Conservation (phyloP, 1,140 invertebrate species). For the Drosophila lowei region DNA sequence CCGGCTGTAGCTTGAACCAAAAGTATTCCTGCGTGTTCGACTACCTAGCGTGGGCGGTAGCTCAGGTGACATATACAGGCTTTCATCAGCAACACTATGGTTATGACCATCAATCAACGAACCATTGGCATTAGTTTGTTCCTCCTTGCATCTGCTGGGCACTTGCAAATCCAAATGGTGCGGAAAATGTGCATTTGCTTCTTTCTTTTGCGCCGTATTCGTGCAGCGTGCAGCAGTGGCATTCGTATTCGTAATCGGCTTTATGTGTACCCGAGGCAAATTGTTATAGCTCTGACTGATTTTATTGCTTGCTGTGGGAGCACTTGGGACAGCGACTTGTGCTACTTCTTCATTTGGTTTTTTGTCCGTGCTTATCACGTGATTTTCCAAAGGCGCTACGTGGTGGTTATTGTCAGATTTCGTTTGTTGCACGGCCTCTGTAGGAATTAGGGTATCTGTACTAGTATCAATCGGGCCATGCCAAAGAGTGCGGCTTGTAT, state of each 20-base stretch:
- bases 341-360: not conserved
- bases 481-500: conserved; percentile 54
- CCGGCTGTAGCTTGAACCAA: conserved; percentile 56
- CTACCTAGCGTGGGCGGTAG: conserved; percentile 29
- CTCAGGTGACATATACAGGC: conserved; percentile 31
- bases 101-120: conserved; percentile 22
- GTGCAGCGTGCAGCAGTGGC: conserved; percentile 1
- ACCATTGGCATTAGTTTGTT: conserved; percentile 5
- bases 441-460: conserved; percentile 83
- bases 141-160: conserved; percentile 19
- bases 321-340: conserved; percentile 14
- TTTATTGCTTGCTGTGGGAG: conserved; percentile 32
- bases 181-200: conserved; percentile 12
- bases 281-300: conserved; percentile 60
- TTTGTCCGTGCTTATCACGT: conserved; percentile 8
- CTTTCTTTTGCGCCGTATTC: conserved; percentile 21
- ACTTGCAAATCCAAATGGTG: conserved; percentile 49
- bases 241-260: conserved; percentile 14
- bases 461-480: conserved; percentile 82
- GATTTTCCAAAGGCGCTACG: not conserved
- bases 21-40: conserved; percentile 51
- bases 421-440: conserved; percentile 33
- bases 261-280: conserved; percentile 67
- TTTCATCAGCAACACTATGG: conserved; percentile 31
- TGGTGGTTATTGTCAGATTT: conserved; percentile 4